These are phyloP conservation scores for Percina caprodes DNA, from an alignment of 2,113 vertebrate genomes.

Conservation along the genomic window DNA sequence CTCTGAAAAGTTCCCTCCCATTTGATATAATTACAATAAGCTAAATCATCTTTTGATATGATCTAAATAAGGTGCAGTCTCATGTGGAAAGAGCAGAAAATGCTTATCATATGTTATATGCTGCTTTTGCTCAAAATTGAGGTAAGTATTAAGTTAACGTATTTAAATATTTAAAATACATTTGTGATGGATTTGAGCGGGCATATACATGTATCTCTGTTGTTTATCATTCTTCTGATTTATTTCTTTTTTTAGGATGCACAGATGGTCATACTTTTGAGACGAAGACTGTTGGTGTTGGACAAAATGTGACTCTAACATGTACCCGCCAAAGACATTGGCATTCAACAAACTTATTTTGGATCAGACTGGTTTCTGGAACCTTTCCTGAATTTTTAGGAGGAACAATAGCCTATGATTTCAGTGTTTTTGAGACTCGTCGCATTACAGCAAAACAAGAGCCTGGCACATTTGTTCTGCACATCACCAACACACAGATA, in stretches of 20 bases:
- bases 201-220: too few relatives aligned
- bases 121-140: background rate
- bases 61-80: background rate
- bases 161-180: background rate
- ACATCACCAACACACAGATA: conserved; percentile 11
- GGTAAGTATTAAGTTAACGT: background rate
- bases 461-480: conserved; percentile 42
- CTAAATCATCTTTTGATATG: background rate
- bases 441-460: conserved; percentile 40
- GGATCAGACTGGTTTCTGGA: conserved; percentile 38
- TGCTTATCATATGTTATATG: background rate
- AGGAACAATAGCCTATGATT: background rate
- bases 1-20: conserved; percentile 27
- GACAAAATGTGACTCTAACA: conserved; percentile 13
- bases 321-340: background rate
- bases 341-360: conserved; percentile 15
- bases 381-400: conserved; percentile 18
- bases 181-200: too few relatives aligned
- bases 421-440: background rate
- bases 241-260: conserved; percentile 20
- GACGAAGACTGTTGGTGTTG: conserved; percentile 3
- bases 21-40: conserved; percentile 10
- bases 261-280: background rate
- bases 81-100: background rate
- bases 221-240: background rate